These are phyloP conservation scores for Cottus gobio DNA, from an alignment of 2,113 vertebrate species.

Conservation along the genomic window DNA sequence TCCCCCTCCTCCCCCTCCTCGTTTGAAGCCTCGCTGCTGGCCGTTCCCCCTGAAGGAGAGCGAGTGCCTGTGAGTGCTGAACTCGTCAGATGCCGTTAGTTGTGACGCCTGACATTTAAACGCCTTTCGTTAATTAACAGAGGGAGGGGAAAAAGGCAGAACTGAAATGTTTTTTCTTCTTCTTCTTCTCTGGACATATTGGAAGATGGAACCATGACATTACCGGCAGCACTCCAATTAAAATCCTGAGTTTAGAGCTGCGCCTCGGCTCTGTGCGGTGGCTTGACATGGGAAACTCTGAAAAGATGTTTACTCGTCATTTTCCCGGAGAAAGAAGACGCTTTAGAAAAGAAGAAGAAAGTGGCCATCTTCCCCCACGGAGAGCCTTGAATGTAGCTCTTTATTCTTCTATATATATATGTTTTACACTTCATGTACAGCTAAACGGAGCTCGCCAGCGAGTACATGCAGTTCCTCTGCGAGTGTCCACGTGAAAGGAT, in stretches of 20 bases:
- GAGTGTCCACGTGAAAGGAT: slow-evolving; percentile 30
- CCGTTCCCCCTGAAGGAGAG: slow-evolving; percentile 64
- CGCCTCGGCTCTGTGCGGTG: slow-evolving; percentile 43
- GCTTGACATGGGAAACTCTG: slow-evolving; percentile 48
- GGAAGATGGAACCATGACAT: slow-evolving; percentile 72
- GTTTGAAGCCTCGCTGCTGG: slow-evolving; percentile 69
- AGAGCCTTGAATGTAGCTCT: not conserved
- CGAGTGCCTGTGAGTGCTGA: slow-evolving; percentile 45
- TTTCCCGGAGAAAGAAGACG: slow-evolving; percentile 13
- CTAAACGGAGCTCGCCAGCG: slow-evolving; percentile 6
- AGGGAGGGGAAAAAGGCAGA: slow-evolving; percentile 23
- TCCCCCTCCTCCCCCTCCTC: not conserved
- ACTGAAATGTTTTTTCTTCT: slow-evolving; percentile 62
- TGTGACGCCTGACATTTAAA: slow-evolving; percentile 78
- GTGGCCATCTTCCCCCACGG: not conserved
- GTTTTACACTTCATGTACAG: not conserved
- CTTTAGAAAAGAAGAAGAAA: slow-evolving; percentile 25
- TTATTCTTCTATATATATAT: not conserved
- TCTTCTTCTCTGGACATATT: slow-evolving; percentile 35
- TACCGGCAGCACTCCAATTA: slow-evolving; percentile 76
- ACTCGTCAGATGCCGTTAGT: slow-evolving; percentile 73
- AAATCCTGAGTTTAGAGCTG: slow-evolving; percentile 67
- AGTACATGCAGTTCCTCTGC: slow-evolving; percentile 22
- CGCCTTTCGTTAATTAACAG: slow-evolving; percentile 77
- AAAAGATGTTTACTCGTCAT: slow-evolving; percentile 54